Conservation (phyloP, 2,888 invertebrate genomes). For the Polydrusus cervinus region DNA sequence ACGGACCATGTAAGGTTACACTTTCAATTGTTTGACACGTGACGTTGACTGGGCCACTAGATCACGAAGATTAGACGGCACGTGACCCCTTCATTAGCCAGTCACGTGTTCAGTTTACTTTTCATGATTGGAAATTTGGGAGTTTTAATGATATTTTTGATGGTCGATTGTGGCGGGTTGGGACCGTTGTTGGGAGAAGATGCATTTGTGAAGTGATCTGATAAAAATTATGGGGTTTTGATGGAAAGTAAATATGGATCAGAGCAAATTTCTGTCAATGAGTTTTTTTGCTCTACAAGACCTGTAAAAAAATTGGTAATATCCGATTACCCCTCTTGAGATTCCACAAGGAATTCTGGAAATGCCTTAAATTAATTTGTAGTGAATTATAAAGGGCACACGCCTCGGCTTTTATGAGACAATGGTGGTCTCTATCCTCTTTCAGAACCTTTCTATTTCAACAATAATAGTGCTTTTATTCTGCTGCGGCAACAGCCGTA, state of each 20-base stretch:
- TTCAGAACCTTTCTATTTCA: too few species aligned
- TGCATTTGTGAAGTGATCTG: constrained; percentile 10
- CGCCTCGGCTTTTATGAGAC: constrained; percentile 37
- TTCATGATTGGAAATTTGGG: constrained; percentile 57
- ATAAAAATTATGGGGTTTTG: constrained; percentile 6
- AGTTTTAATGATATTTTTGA: constrained; percentile 37
- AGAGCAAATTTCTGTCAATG: constrained; percentile 11
- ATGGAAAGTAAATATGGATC: constrained; percentile 25
- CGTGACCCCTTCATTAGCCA: constrained; percentile 66
- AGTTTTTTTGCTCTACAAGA: too few species aligned
- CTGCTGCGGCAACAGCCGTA: too few species aligned
- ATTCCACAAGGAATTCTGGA: constrained; percentile 51
- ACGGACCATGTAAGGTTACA: constrained; percentile 62
- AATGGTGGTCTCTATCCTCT: neutral
- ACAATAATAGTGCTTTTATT: too few species aligned
- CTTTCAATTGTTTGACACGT: constrained; percentile 65
- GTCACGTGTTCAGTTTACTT: constrained; percentile 62
- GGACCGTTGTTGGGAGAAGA: constrained; percentile 28
- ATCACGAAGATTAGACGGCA: constrained; percentile 65
- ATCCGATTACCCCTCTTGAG: too few species aligned
- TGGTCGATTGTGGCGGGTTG: constrained; percentile 8
- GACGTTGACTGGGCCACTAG: constrained; percentile 63
- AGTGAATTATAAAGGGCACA: constrained; percentile 61
- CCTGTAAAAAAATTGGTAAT: too few species aligned
- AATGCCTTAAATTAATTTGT: constrained; percentile 64